Base-by-base conservation (phyloP, 2,888 invertebrate genomes). In the Theodoxus fluviatilis region DNA sequence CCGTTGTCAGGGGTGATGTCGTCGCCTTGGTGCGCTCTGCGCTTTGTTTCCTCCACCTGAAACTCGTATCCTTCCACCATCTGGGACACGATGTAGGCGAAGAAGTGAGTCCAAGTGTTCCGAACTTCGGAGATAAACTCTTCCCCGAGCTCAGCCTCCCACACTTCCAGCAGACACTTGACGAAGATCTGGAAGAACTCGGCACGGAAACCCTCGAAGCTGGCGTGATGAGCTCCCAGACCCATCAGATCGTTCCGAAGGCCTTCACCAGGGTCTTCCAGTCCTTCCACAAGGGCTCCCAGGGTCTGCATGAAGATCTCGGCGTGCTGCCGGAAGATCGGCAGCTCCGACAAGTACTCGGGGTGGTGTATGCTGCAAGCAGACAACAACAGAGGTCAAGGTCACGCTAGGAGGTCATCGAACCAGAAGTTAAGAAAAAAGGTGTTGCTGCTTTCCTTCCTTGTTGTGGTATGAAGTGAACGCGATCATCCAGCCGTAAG, bases 141-240 rank as follows among this genome's bases (percentile, higher is more conserved):
- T 69, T 84, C 83, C 1, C 82, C 82, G 18, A 84, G 79, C 22
- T 79, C 79, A 31, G 73, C 72, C 70, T 84, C 82, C 80, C 81
- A 81, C 3, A 79, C 80, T 22, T 80, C 78, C 61, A 82, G 65
- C 71, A 81, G 71, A 65, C 79, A 79, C 69, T 79, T 83, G 69
- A 76, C 75, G 75, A 78, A 83, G 22, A 80, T 73, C 6, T 72
- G 65, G 65, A 84, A 83, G 73, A 82, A 81, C 47, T 78, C 79
- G 28, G 75, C 68, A 61, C 79, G 75, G 72, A 81, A 82, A 6
- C 79, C 79, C 0, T 78, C 74, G 25, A 81, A 77, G 18, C 78
- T 76, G 22, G 79, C 84, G 68, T 83, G 83, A 63, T 79, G 75
- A n/a, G 83, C 83, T 33, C 84, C 84, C 28, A 84, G 74, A 69